Percentiles rank a stretch among this genome's conserved stretches.
phyloP scores from a whole-genome alignment of 2,888 invertebrate genomes.

The Harpalus rubripes region DNA sequence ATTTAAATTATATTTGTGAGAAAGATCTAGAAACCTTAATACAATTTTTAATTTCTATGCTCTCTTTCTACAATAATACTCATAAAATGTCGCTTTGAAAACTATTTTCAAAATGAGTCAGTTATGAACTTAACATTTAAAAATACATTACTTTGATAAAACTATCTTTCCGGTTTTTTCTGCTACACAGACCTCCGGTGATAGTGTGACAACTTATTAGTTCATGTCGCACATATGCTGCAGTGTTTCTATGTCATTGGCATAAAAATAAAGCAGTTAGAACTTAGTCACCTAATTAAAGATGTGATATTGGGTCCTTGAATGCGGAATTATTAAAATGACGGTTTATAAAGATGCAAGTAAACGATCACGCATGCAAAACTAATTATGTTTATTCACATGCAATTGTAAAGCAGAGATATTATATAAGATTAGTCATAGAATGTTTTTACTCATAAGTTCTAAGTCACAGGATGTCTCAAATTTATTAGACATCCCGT shows the following conservation, averaged over 20 bases:
- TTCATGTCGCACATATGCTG: not conserved
- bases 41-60: conserved; percentile 5
- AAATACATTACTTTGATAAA: conserved; percentile 6
- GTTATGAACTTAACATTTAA: conserved; percentile 11
- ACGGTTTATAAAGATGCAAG: conserved; percentile 60
- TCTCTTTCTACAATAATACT: not conserved
- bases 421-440: conserved; percentile 65
- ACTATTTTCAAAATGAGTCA: not conserved
- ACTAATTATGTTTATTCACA: conserved; percentile 64
- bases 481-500: conserved; percentile 16
- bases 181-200: not conserved
- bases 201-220: not conserved
- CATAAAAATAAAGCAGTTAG: conserved; percentile 35
- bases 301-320: conserved; percentile 61
- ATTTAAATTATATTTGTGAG: conserved; percentile 25
- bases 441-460: conserved; percentile 34
- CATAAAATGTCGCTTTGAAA: conserved; percentile 4
- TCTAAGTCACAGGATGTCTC: conserved; percentile 40
- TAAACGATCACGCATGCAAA: conserved; percentile 65
- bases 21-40: conserved; percentile 48
- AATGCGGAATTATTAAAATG: conserved; percentile 59
- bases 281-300: conserved; percentile 58
- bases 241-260: conserved; percentile 27
- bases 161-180: not conserved
- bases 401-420: conserved; percentile 54